Conservation (phyloP, 1,140 invertebrate genomes). For the Pseudomyrmex concolor region DNA sequence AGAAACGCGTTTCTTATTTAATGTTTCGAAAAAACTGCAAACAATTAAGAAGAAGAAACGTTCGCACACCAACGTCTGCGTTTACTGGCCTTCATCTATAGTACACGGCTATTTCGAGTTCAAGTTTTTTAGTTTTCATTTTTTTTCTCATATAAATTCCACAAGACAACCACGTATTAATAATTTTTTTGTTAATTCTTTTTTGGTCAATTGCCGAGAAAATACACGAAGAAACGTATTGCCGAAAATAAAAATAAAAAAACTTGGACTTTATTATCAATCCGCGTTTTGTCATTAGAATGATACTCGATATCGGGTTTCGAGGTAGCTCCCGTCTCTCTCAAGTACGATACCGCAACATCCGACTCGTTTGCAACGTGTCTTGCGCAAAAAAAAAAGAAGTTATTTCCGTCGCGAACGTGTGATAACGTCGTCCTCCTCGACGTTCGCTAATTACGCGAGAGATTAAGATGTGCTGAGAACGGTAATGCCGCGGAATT, state of each 20-base stretch:
- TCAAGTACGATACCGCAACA: slow-evolving; percentile 18
- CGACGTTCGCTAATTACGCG: slow-evolving; percentile 11
- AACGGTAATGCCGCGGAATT: neutral
- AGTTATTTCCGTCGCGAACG: slow-evolving; percentile 31
- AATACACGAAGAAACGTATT: neutral
- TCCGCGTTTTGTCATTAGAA: no score
- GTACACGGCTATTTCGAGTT: no score
- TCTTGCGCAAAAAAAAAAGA: slow-evolving; percentile 15
- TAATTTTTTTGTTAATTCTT: no score
- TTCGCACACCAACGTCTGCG: no score
- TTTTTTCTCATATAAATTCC: no score
- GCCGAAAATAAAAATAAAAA: neutral
- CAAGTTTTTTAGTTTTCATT: no score
- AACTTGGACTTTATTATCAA: neutral
- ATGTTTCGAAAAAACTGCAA: no score
- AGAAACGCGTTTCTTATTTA: neutral
- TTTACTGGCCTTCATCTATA: no score
- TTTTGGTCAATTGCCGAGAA: neutral
- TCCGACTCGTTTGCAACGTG: slow-evolving; percentile 2
- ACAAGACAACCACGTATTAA: no score
- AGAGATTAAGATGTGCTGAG: slow-evolving; percentile 18
- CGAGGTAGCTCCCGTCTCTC: neutral
- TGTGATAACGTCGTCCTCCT: slow-evolving; percentile 7
- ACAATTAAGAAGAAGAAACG: no score
- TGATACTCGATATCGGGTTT: slow-evolving; percentile 27